Evolutionary conservation across 2,113 vertebrate species (phyloP).

Genomic region (Macquaria australasica): DNA sequence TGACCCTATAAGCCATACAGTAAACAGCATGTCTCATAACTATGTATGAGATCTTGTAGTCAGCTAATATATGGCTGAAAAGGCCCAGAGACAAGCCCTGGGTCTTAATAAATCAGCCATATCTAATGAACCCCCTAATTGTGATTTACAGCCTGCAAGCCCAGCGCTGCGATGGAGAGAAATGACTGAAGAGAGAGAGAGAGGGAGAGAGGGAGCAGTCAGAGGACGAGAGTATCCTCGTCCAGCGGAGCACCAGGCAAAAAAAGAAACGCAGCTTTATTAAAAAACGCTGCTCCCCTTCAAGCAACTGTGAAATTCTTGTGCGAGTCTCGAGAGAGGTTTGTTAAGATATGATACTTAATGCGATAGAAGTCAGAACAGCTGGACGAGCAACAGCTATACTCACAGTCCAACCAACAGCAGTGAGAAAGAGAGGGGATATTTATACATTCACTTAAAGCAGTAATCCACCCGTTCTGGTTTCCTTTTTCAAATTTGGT

Average conservation of each 20-base stretch:
- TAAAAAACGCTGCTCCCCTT: constrained; percentile 40
- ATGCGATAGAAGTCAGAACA: constrained; percentile 54
- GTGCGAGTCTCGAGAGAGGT: constrained; percentile 42
- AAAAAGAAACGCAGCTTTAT: constrained; percentile 30
- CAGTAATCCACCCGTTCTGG: not conserved
- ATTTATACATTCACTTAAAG: constrained; percentile 32
- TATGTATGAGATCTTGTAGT: constrained; percentile 73
- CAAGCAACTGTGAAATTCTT: constrained; percentile 57
- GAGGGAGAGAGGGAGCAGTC: not conserved
- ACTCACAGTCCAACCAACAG: not conserved
- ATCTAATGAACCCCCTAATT: constrained; percentile 74
- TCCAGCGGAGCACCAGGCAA: not conserved
- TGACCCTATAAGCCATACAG: constrained; percentile 67
- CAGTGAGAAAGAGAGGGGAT: constrained; percentile 9
- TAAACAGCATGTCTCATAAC: constrained; percentile 74
- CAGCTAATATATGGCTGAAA: constrained; percentile 62
- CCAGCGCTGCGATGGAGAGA: constrained; percentile 31
- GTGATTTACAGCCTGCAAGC: constrained; percentile 70
- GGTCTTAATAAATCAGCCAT: constrained; percentile 73
- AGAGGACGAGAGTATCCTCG: not conserved
- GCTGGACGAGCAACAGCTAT: constrained; percentile 38
- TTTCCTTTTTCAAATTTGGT: not conserved
- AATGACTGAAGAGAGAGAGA: constrained; percentile 3
- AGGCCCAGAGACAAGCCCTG: constrained; percentile 54
- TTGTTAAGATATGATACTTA: constrained; percentile 55